Percentiles rank a stretch among this genome's conserved stretches.
These are phyloP conservation scores for Drosophila picticornis DNA, from an alignment of 2,888 invertebrate species.

Conservation along the genomic window DNA sequence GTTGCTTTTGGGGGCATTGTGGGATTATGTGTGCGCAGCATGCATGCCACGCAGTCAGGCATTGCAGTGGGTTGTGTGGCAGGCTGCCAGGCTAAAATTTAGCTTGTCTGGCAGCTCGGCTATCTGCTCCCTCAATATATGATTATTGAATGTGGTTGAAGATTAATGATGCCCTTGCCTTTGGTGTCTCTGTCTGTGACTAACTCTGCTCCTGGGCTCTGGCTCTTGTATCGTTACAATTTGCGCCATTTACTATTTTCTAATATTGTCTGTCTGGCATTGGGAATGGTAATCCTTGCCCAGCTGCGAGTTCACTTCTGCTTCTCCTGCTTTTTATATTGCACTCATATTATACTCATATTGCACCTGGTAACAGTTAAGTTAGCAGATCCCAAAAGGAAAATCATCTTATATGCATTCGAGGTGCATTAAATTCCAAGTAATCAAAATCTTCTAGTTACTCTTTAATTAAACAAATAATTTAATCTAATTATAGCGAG, in stretches of 20 bases:
- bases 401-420: not conserved
- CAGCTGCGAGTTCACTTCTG: conserved; percentile 20
- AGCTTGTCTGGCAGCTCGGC: conserved; percentile 47
- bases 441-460: not conserved
- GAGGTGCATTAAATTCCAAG: not conserved
- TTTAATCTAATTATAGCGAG: not conserved
- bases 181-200: conserved; percentile 9
- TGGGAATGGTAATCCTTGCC: conserved; percentile 29
- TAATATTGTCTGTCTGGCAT: conserved; percentile 38
- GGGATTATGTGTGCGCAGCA: conserved; percentile 52
- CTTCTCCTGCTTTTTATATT: not conserved
- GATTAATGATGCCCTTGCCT: conserved; percentile 73
- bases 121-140: conserved; percentile 61
- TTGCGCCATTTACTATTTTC: conserved; percentile 47
- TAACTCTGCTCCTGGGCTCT: not conserved
- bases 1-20: conserved; percentile 41
- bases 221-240: conserved; percentile 11
- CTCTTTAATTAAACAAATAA: not conserved
- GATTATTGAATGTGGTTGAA: conserved; percentile 82
- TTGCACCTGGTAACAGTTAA: conserved; percentile 15
- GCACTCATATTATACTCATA: conserved; percentile 7
- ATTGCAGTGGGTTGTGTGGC: not conserved
- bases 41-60: conserved; percentile 11
- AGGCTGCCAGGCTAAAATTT: conserved; percentile 13
- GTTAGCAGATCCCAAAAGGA: not conserved